A percentile compares a stretch with the other conserved stretches of the same genome.
Conservation (phyloP, 2,888 invertebrate genomes). For the Stomorhina lunata region DNA sequence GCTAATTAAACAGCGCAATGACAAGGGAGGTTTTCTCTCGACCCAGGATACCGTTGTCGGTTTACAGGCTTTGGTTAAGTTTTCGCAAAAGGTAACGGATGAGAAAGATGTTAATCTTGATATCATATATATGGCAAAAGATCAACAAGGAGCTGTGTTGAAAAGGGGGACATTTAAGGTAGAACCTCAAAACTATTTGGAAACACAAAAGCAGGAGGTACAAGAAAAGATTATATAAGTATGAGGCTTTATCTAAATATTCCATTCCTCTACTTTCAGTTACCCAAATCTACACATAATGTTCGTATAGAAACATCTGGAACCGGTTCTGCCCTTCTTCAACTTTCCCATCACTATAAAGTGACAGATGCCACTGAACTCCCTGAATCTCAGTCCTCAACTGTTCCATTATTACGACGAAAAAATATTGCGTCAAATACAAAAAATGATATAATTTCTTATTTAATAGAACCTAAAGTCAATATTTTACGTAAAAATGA, state of each 20-base stretch:
- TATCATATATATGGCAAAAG: constrained; percentile 8
- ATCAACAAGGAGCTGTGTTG: neutral
- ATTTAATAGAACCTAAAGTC: neutral
- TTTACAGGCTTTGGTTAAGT: constrained; percentile 81
- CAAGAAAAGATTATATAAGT: no score
- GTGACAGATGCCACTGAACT: neutral
- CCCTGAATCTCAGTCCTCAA: no score
- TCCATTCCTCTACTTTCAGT: no score
- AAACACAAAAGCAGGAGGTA: neutral
- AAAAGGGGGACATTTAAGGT: neutral
- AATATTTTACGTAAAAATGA: constrained; percentile 4
- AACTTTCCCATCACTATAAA: constrained; percentile 20
- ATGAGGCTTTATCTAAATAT: no score
- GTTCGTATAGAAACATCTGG: neutral
- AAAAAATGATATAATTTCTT: neutral
- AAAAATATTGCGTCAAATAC: neutral
- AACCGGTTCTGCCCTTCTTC: neutral
- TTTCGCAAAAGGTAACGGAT: constrained; percentile 82
- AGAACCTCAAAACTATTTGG: neutral
- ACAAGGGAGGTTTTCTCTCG: constrained; percentile 85
- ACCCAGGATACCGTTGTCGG: constrained; percentile 88
- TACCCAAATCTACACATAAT: constrained; percentile 3
- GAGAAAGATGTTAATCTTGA: neutral
- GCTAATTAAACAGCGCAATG: constrained; percentile 84
- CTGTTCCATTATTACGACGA: neutral